Conservation (phyloP, 1,140 invertebrate species). For the Elymnias hypermnestra region DNA sequence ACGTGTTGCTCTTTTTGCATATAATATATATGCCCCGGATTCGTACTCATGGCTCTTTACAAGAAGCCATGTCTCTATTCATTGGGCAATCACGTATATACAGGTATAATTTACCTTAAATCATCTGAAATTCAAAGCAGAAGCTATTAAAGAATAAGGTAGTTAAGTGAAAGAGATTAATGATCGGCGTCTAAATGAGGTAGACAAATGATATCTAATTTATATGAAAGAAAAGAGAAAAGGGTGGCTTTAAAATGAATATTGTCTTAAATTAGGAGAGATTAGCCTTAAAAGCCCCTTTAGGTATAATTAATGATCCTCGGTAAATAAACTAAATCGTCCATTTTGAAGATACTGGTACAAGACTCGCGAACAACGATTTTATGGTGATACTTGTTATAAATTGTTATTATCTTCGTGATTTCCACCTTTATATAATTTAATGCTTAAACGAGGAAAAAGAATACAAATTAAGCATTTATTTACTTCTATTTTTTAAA, state of each 20-base stretch:
- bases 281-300: conserved; percentile 27
- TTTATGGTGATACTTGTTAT: neutral
- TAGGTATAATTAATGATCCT: conserved; percentile 21
- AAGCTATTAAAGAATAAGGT: neutral
- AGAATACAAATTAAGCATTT: no score
- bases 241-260: conserved; percentile 23
- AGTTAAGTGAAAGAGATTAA: conserved; percentile 16
- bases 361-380: neutral
- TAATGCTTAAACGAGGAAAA: no score
- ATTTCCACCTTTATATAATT: no score
- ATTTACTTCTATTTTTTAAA: no score
- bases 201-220: conserved; percentile 30
- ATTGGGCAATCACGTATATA: no score
- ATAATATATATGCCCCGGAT: no score
- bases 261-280: conserved; percentile 31
- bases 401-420: no score
- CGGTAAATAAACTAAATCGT: conserved; percentile 17
- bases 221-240: conserved; percentile 28
- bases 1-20: no score
- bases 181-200: conserved; percentile 19
- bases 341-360: conserved; percentile 1
- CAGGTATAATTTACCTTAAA: no score
- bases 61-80: no score
- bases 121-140: neutral
- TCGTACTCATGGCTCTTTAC: no score